phyloP scores from a whole-genome alignment of 2,113 vertebrate species.

The Lonchura striata region DNA sequence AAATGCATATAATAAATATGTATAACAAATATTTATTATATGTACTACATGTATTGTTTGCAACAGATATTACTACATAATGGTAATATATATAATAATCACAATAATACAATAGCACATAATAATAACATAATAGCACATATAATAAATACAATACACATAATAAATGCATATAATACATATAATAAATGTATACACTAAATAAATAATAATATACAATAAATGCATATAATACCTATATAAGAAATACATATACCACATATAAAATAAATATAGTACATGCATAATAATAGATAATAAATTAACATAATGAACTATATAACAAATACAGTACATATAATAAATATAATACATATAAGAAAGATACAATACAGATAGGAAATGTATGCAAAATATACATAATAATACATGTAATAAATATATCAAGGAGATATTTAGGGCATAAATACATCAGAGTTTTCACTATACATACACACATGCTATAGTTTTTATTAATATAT shows the following conservation, averaged over 20 bases:
- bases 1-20: not conserved
- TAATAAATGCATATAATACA: not conserved
- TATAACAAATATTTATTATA: no score
- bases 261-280: not conserved
- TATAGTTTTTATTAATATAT: not conserved
- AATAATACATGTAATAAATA: not conserved
- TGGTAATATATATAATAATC: no score
- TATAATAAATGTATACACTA: not conserved
- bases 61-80: no score
- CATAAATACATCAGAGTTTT: not conserved
- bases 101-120: no score
- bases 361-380: no score
- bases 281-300: no score
- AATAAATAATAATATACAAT: not conserved
- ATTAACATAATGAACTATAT: no score
- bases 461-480: fast-evolving
- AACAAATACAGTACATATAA: not conserved
- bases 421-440: not conserved
- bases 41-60: no score
- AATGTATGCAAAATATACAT: not conserved
- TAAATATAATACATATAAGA: not conserved
- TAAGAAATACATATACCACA: not conserved
- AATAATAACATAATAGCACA: not conserved
- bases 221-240: not conserved
- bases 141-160: no score